Conservation (phyloP, 2,797 vertebrate genomes). For the Coracias cyanogaster region DNA sequence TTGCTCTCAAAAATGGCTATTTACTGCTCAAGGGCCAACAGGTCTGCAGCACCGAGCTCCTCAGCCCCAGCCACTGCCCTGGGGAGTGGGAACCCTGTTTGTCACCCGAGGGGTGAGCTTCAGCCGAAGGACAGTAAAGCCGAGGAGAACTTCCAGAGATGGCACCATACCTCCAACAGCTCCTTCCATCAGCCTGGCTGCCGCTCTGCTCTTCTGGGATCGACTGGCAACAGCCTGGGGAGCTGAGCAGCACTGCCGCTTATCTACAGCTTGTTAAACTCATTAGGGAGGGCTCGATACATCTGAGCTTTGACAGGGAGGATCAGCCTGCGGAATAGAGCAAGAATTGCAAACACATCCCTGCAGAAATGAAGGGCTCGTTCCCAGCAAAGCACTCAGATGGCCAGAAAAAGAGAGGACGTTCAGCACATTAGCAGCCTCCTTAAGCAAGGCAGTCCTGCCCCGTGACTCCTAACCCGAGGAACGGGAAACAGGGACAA, state of each 20-base stretch:
- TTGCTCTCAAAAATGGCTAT: not conserved
- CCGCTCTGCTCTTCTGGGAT: fast-evolving
- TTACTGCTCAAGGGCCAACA: not conserved
- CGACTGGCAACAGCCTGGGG: not conserved
- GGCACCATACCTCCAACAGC: fast-evolving
- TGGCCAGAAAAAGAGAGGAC: not conserved
- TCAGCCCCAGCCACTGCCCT: fast-evolving
- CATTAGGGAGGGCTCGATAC: not conserved
- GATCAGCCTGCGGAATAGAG: not conserved
- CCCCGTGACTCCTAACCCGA: not conserved
- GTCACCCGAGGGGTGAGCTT: not conserved
- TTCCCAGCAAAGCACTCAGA: not conserved
- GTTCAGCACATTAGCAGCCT: not conserved
- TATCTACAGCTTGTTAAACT: not conserved
- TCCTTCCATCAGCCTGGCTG: not conserved
- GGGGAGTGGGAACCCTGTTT: not conserved
- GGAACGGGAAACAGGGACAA: not conserved
- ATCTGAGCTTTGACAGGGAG: not conserved
- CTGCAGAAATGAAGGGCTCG: not conserved
- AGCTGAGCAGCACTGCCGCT: not conserved
- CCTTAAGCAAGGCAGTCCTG: not conserved
- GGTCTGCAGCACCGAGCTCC: not conserved
- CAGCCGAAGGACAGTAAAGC: not conserved
- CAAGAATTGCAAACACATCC: not conserved
- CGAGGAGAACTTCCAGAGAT: not conserved